These are phyloP conservation scores for Intellagama lesueurii DNA, from an alignment of 2,797 vertebrate genomes.

Conservation along the genomic window DNA sequence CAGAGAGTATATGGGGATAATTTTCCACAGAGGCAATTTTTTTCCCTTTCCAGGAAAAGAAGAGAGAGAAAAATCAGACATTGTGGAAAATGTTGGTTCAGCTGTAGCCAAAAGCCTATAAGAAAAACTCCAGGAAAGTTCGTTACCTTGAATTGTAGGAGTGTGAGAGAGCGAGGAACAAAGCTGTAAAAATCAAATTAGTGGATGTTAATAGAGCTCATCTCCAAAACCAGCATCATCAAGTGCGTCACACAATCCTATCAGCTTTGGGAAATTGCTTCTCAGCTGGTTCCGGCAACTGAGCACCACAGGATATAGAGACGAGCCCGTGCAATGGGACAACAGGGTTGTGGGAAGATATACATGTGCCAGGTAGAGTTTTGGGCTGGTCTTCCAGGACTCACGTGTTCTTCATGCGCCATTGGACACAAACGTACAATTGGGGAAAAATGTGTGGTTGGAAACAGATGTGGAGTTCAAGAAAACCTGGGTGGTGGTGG, in stretches of 20 bases:
- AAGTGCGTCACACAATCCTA: background rate
- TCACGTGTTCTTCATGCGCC: too few relatives aligned
- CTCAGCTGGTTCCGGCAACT: background rate
- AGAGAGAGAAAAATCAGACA: background rate
- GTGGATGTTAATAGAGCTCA: background rate
- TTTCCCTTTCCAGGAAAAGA: background rate
- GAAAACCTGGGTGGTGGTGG: too few relatives aligned
- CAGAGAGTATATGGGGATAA: background rate
- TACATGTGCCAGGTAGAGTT: background rate
- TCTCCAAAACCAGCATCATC: background rate
- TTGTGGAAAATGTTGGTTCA: background rate
- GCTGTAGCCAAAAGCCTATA: background rate
- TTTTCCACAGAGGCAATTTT: background rate
- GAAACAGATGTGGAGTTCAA: too few relatives aligned
- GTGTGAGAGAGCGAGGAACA: background rate
- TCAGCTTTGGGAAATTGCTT: background rate
- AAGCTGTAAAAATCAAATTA: background rate
- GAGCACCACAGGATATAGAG: background rate
- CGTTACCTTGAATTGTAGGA: background rate
- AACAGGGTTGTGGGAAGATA: too few relatives aligned
- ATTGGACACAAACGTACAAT: too few relatives aligned
- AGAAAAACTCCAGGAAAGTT: background rate
- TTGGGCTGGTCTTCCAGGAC: background rate
- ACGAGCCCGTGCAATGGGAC: accelerated
- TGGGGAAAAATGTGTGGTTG: too few relatives aligned